phyloP scores from a whole-genome alignment of 2,797 vertebrate species.

The Fistularia tabacaria region DNA sequence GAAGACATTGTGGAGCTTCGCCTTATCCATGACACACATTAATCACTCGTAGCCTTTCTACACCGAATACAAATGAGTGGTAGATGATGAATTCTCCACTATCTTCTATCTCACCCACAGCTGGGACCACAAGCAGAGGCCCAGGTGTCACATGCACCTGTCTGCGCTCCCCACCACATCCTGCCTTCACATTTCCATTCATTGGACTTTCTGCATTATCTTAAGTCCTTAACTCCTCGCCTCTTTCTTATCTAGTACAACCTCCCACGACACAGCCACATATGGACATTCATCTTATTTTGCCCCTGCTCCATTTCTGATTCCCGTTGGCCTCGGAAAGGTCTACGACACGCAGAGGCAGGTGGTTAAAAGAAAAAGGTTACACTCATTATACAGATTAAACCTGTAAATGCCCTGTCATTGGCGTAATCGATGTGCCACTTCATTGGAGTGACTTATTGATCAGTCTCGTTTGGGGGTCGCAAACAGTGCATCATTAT shows the following conservation, averaged over 20 bases:
- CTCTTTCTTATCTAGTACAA: slow-evolving; percentile 1
- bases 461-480: slow-evolving; percentile 68
- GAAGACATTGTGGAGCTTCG: slow-evolving; percentile 54
- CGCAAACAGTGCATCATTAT: slow-evolving; percentile 64
- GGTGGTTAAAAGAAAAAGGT: slow-evolving; percentile 71
- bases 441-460: slow-evolving; percentile 79
- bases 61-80: slow-evolving; percentile 51
- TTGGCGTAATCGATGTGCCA: slow-evolving; percentile 76
- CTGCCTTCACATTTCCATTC: neutral
- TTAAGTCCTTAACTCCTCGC: slow-evolving; percentile 1
- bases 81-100: slow-evolving; percentile 32
- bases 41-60: slow-evolving; percentile 55
- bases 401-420: slow-evolving; percentile 78
- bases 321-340: slow-evolving; percentile 43
- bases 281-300: slow-evolving; percentile 41
- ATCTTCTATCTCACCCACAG: slow-evolving; percentile 45
- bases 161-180: slow-evolving; percentile 15
- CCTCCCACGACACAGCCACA: slow-evolving; percentile 1
- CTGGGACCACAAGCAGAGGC: slow-evolving; percentile 44
- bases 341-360: slow-evolving; percentile 47
- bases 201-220: slow-evolving; percentile 11
- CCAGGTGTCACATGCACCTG: slow-evolving; percentile 32
- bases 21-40: slow-evolving; percentile 66
- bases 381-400: slow-evolving; percentile 79
- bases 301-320: neutral